Percentiles rank a stretch among this genome's conserved stretches.
phyloP scores from a whole-genome alignment of 1,140 invertebrate species.

The Mya arenaria region DNA sequence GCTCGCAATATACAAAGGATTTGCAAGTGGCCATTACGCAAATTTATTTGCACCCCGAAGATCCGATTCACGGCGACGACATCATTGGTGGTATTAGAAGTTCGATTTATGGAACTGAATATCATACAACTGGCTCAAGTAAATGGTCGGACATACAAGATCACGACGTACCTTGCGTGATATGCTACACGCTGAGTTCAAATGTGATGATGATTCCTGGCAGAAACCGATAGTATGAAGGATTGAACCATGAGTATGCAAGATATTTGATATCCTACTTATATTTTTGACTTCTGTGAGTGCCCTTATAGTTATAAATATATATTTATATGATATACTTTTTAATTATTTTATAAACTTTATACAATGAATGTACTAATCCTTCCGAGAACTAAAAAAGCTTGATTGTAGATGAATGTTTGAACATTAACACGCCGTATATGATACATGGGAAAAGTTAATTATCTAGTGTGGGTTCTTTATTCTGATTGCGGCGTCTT shows the following conservation, averaged over 20 bases:
- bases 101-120: conserved; percentile 59
- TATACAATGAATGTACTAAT: no score
- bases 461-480: no score
- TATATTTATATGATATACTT: no score
- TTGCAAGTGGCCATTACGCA: conserved; percentile 21
- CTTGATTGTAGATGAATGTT: no score
- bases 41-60: conserved; percentile 43
- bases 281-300: no score
- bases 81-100: background rate
- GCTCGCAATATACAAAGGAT: conserved; percentile 1
- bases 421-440: no score
- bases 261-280: conserved; percentile 58
- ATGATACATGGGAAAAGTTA: no score
- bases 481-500: no score
- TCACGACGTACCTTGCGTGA: conserved; percentile 26
- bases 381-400: no score
- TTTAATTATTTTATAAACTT: no score
- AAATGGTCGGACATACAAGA: conserved; percentile 6
- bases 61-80: background rate
- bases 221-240: conserved; percentile 9
- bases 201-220: conserved; percentile 16
- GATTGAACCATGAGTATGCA: conserved; percentile 55
- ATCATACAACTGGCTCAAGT: conserved; percentile 83
- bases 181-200: background rate
- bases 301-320: no score